A percentile compares a stretch with the other conserved stretches of the same genome.
Evolutionary conservation across 2,888 invertebrate genomes (phyloP).

Genomic region (Chaitophorus viminalis): DNA sequence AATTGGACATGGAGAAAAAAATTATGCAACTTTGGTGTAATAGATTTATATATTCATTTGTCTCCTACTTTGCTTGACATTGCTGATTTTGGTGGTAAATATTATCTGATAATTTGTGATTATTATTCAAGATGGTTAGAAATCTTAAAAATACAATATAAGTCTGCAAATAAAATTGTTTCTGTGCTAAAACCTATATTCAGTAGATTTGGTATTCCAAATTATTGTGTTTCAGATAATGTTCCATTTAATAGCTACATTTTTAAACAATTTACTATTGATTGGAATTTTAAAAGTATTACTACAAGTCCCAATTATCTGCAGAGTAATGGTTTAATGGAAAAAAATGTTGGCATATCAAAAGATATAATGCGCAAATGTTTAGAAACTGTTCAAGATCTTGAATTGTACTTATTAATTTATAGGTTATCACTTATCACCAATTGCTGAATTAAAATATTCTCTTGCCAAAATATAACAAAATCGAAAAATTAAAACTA

Average conservation of each 20-base stretch:
- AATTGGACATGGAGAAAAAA: too few relatives aligned
- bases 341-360: constrained; percentile 49
- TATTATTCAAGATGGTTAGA: neutral
- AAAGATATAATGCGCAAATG: constrained; percentile 15
- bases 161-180: too few relatives aligned
- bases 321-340: constrained; percentile 62
- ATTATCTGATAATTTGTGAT: neutral
- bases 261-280: too few relatives aligned
- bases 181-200: neutral
- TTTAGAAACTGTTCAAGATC: neutral
- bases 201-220: neutral
- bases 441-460: neutral
- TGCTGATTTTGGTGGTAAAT: too few relatives aligned
- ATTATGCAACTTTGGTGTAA: neutral
- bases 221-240: neutral
- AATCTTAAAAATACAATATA: neutral
- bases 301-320: constrained; percentile 61
- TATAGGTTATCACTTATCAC: too few relatives aligned
- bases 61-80: too few relatives aligned
- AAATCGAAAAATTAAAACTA: neutral
- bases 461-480: neutral
- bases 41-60: too few relatives aligned
- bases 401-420: neutral
- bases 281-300: constrained; percentile 46
- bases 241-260: too few relatives aligned